phyloP scores from a whole-genome alignment of 1,140 invertebrate species.

The Sinella curviseta region DNA sequence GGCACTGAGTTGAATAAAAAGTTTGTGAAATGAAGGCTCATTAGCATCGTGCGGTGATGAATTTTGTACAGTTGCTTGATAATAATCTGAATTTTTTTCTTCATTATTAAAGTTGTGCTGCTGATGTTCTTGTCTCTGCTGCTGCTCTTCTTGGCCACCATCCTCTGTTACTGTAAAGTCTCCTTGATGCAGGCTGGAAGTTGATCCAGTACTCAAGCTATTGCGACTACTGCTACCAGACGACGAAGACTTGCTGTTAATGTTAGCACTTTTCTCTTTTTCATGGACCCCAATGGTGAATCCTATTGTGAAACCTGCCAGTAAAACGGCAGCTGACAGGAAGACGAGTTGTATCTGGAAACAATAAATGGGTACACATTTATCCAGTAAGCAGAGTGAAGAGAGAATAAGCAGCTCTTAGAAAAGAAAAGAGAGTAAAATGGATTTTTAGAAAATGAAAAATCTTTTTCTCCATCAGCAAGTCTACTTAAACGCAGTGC shows the following conservation, averaged over 20 bases:
- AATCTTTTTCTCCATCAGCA: background rate
- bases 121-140: background rate
- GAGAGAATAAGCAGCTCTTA: background rate
- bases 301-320: slow-evolving; percentile 37
- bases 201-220: background rate
- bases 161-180: background rate
- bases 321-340: slow-evolving; percentile 28
- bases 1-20: slow-evolving; percentile 38
- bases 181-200: background rate
- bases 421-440: background rate
- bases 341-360: slow-evolving; percentile 35
- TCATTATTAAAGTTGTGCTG: slow-evolving; percentile 11
- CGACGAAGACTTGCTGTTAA: background rate
- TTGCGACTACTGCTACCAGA: background rate
- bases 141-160: slow-evolving; percentile 12
- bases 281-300: slow-evolving; percentile 31
- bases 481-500: background rate
- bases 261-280: background rate
- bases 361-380: slow-evolving; percentile 18
- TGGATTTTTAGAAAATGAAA: background rate
- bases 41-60: slow-evolving; percentile 35
- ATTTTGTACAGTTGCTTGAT: slow-evolving; percentile 7
- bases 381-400: background rate
- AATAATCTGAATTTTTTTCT: slow-evolving; percentile 3
- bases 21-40: slow-evolving; percentile 39